A percentile compares a stretch with the other conserved stretches of the same genome.
Evolutionary conservation across 2,888 invertebrate genomes (phyloP).

Genomic region (Eilema griseolum): DNA sequence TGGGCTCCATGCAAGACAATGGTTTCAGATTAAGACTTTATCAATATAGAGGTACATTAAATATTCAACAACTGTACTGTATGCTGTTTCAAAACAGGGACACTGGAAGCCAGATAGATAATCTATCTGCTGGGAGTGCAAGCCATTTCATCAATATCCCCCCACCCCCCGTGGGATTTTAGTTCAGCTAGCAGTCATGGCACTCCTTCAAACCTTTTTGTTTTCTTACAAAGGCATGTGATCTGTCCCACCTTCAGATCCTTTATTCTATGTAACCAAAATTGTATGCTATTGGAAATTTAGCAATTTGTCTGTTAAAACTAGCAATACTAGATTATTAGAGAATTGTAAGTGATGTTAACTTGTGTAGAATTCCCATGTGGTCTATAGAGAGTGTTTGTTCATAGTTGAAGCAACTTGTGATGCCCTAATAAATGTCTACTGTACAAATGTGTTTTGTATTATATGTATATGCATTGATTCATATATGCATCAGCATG

Average conservation of each 20-base stretch:
- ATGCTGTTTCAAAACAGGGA: too few species aligned
- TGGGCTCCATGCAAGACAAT: not conserved
- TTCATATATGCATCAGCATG: conserved; percentile 44
- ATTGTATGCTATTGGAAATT: conserved; percentile 17
- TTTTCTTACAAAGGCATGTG: too few species aligned
- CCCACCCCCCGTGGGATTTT: too few species aligned
- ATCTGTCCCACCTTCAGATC: too few species aligned
- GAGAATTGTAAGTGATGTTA: conserved; percentile 55
- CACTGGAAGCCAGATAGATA: too few species aligned
- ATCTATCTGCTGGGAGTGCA: too few species aligned
- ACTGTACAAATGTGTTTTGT: conserved; percentile 56
- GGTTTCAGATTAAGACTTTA: not conserved
- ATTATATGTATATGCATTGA: conserved; percentile 43
- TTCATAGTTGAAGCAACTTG: conserved; percentile 44
- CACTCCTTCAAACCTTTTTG: too few species aligned
- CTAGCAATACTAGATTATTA: conserved; percentile 21
- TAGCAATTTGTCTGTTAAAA: conserved; percentile 39
- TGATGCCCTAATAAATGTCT: conserved; percentile 39
- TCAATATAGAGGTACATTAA: not conserved
- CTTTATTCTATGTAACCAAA: too few species aligned
- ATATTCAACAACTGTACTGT: not conserved
- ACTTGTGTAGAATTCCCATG: conserved; percentile 45
- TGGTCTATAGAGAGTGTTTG: conserved; percentile 37
- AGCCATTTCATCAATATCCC: too few species aligned
- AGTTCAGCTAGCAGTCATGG: too few species aligned